Conservation (phyloP, 1,140 invertebrate species). For the Aphidius gifuensis region DNA sequence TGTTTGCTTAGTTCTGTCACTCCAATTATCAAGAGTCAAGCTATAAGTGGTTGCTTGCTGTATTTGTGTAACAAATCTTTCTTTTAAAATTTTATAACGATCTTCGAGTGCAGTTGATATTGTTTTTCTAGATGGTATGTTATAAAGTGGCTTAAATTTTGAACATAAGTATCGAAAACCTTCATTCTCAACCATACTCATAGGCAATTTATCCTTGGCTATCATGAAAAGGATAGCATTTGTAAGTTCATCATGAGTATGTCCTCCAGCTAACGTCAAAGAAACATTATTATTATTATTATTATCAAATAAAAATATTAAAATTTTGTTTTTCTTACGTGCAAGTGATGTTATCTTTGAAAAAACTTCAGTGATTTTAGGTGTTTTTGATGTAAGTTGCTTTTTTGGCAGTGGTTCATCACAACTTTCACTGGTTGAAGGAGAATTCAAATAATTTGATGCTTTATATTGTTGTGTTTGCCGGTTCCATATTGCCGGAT, state of each 20-base stretch:
- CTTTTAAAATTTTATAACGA: slow-evolving; percentile 10
- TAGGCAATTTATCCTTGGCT: slow-evolving; percentile 44
- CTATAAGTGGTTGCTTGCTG: slow-evolving; percentile 23
- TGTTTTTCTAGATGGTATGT: slow-evolving; percentile 40
- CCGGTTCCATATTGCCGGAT: neutral
- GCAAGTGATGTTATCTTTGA: neutral
- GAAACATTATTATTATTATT: too few relatives aligned
- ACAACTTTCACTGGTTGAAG: neutral
- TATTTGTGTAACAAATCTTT: slow-evolving; percentile 30
- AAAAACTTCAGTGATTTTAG: neutral
- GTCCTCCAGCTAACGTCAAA: neutral
- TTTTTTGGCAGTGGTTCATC: neutral
- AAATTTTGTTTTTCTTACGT: too few relatives aligned
- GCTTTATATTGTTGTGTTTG: neutral
- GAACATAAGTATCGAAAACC: slow-evolving; percentile 46
- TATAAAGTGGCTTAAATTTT: slow-evolving; percentile 43
- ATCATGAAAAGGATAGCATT: slow-evolving; percentile 42
- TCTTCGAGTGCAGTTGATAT: slow-evolving; percentile 36
- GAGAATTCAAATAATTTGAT: neutral
- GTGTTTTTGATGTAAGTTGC: neutral
- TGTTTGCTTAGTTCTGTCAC: slow-evolving; percentile 34
- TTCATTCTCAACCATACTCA: slow-evolving; percentile 45
- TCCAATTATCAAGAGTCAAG: slow-evolving; percentile 43
- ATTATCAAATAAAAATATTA: too few relatives aligned
- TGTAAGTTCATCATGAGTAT: slow-evolving; percentile 18